Evolutionary conservation across 2,888 invertebrate genomes (phyloP).

Genomic region (Thysanoteuthis rhombus): DNA sequence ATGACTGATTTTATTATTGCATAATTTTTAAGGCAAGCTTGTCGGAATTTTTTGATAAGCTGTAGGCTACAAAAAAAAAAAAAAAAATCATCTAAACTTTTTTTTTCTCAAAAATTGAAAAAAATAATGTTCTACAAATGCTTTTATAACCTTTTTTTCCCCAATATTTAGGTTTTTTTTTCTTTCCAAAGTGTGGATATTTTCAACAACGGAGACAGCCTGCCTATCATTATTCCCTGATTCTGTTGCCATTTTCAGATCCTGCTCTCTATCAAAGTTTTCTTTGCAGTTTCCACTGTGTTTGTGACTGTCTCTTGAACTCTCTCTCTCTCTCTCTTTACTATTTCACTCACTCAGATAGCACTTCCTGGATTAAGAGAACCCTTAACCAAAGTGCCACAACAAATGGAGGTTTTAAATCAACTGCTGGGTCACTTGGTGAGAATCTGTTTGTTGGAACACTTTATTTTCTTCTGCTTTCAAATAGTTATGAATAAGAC

Average conservation of each 20-base stretch:
- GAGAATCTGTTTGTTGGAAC: neutral
- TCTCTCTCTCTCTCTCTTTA: neutral
- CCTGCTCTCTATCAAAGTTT: neutral
- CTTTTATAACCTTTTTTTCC: neutral
- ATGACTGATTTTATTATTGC: too few relatives aligned
- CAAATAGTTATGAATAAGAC: neutral
- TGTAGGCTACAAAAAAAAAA: neutral
- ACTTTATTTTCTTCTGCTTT: neutral
- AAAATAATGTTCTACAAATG: too few relatives aligned
- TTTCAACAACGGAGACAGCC: neutral
- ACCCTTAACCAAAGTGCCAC: neutral
- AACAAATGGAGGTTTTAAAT: neutral
- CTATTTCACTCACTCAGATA: neutral
- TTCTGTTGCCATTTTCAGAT: neutral
- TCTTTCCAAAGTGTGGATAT: neutral
- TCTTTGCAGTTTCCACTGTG: neutral
- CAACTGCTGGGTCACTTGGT: neutral
- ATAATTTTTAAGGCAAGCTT: too few relatives aligned
- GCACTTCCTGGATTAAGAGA: neutral
- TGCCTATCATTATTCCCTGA: neutral
- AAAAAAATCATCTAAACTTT: neutral
- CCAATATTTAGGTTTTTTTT: neutral
- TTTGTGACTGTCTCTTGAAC: neutral
- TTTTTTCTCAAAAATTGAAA: neutral
- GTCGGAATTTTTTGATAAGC: too few relatives aligned